Conservation (phyloP, 2,888 invertebrate species). For the Macrosoma leucophasiata region DNA sequence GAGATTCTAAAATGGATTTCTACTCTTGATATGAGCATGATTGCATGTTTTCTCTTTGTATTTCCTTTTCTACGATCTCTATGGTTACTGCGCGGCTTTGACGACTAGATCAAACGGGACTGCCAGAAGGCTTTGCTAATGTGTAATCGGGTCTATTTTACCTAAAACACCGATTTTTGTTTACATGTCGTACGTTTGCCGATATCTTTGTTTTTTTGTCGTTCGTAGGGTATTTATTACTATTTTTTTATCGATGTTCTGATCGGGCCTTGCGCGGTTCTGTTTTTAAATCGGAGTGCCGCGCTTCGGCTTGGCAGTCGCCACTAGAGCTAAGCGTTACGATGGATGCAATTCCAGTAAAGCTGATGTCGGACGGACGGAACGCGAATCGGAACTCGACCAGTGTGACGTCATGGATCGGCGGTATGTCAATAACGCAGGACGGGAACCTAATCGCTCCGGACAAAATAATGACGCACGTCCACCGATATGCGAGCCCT, state of each 20-base stretch:
- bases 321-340: slow-evolving; percentile 66
- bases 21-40: slow-evolving; percentile 49
- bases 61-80: slow-evolving; percentile 74
- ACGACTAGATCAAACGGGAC: slow-evolving; percentile 59
- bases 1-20: slow-evolving; percentile 48
- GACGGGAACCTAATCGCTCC: slow-evolving; percentile 70
- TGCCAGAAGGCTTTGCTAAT: slow-evolving; percentile 60
- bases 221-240: slow-evolving; percentile 47
- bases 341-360: slow-evolving; percentile 74
- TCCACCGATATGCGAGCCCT: slow-evolving; percentile 69
- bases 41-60: slow-evolving; percentile 69
- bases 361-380: slow-evolving; percentile 71
- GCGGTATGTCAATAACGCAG: slow-evolving; percentile 72
- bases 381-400: slow-evolving; percentile 60
- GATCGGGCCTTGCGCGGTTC: slow-evolving; percentile 60
- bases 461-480: slow-evolving; percentile 70
- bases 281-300: slow-evolving; percentile 50
- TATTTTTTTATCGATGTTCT: slow-evolving; percentile 44
- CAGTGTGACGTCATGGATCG: slow-evolving; percentile 67
- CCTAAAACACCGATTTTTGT: slow-evolving; percentile 28
- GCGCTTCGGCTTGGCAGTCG: slow-evolving; percentile 59
- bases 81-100: slow-evolving; percentile 76
- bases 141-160: slow-evolving; percentile 35
- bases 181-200: slow-evolving; percentile 60
- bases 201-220: slow-evolving; percentile 53